These are phyloP conservation scores for Polydrusus cervinus DNA, from an alignment of 2,888 invertebrate species.

Conservation along the genomic window DNA sequence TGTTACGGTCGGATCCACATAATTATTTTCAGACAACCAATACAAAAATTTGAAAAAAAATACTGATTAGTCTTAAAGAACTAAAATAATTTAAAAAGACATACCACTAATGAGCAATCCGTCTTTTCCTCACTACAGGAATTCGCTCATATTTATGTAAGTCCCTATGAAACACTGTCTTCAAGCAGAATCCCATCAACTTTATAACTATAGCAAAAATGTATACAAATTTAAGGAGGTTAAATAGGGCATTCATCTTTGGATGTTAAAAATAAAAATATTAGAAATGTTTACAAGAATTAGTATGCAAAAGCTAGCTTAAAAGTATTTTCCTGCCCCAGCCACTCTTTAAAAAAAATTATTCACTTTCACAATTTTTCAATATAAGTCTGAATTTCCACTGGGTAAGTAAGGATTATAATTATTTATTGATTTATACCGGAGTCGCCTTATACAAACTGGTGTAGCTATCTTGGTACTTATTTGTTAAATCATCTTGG, in stretches of 20 bases:
- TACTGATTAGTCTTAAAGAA: neutral
- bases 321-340: neutral
- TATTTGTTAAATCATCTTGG: constrained; percentile 2
- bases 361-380: too few species aligned
- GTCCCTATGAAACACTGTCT: constrained; percentile 24
- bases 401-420: too few species aligned
- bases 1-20: too few species aligned
- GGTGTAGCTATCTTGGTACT: constrained; percentile 1
- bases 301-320: neutral
- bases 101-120: neutral
- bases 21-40: too few species aligned
- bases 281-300: neutral
- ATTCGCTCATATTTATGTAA: neutral
- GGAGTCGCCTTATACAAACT: neutral
- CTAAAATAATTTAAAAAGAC: neutral
- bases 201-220: constrained; percentile 28
- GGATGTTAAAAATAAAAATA: neutral
- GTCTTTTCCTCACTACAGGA: neutral
- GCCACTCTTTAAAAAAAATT: too few species aligned
- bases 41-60: too few species aligned
- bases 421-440: neutral
- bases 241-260: constrained; percentile 31
- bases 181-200: constrained; percentile 35
- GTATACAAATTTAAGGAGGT: constrained; percentile 33
- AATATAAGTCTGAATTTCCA: too few species aligned